These are phyloP conservation scores for Lycopodina hypogea DNA, from an alignment of 37 sponge, comb jelly and placozoan species.

Conservation along the genomic window DNA sequence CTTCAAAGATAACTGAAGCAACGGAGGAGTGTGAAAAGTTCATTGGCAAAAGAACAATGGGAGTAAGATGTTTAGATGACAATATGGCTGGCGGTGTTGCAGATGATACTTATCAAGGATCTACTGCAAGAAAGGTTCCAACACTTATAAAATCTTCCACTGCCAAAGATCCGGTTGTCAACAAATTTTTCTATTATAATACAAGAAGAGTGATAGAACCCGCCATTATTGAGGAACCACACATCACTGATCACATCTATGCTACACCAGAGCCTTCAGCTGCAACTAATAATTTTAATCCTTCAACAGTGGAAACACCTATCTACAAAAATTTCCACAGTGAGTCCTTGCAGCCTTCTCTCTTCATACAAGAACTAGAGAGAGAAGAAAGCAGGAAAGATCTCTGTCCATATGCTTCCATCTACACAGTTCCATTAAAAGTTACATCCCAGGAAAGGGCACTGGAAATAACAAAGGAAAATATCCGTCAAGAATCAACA, in stretches of 20 bases:
- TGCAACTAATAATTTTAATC: not conserved
- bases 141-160: too few relatives aligned
- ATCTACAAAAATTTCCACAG: conserved; percentile 40
- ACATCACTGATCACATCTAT: not conserved
- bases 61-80: too few relatives aligned
- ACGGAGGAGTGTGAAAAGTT: too few relatives aligned
- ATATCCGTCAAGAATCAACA: conserved; percentile 28
- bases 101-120: too few relatives aligned
- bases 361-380: not conserved
- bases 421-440: conserved; percentile 25
- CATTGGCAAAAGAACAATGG: too few relatives aligned
- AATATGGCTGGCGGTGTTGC: too few relatives aligned
- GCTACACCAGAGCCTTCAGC: not conserved
- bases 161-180: too few relatives aligned
- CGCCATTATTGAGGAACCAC: too few relatives aligned
- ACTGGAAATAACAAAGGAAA: conserved; percentile 3
- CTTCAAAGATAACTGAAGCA: too few relatives aligned
- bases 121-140: too few relatives aligned
- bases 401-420: conserved; percentile 7
- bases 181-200: too few relatives aligned
- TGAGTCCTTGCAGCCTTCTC: conserved; percentile 20
- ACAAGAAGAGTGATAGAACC: too few relatives aligned
- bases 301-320: not conserved
- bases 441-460: not conserved
- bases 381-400: not conserved